Evolutionary conservation across 2,888 invertebrate genomes (phyloP).

Genomic region (Plebejus melissa): DNA sequence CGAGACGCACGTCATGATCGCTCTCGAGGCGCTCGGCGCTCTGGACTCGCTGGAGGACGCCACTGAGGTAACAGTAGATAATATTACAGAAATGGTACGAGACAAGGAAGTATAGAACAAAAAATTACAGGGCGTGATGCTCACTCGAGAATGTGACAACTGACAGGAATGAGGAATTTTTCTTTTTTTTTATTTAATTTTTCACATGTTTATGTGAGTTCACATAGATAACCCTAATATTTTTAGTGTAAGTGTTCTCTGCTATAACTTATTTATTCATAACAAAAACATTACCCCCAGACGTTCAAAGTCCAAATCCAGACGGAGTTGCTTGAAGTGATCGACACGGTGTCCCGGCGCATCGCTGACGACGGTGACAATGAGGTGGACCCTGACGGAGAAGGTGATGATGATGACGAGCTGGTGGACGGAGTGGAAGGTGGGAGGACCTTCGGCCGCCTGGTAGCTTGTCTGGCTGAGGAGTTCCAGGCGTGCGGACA

Average conservation of each 20-base stretch:
- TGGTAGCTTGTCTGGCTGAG: conserved; percentile 56
- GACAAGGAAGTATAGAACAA: not conserved
- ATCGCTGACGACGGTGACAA: conserved; percentile 79
- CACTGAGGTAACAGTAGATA: conserved; percentile 72
- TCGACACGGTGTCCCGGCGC: conserved; percentile 88
- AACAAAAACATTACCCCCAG: conserved; percentile 53
- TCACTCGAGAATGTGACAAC: too few species aligned
- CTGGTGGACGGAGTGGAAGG: conserved; percentile 50
- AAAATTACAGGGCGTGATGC: too few species aligned
- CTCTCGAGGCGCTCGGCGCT: conserved; percentile 91
- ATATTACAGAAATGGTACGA: too few species aligned
- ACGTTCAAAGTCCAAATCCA: conserved; percentile 91
- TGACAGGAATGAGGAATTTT: too few species aligned
- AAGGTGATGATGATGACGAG: conserved; percentile 45
- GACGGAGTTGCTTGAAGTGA: conserved; percentile 87
- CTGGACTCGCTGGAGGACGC: conserved; percentile 91
- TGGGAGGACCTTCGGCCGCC: conserved; percentile 58
- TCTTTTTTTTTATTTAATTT: too few species aligned
- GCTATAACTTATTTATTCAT: too few species aligned
- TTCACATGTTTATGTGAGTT: too few species aligned
- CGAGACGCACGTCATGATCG: conserved; percentile 82
- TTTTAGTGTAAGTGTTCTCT: not conserved
- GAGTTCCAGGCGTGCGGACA: conserved; percentile 62
- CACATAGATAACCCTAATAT: too few species aligned
- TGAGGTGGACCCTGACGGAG: conserved; percentile 51